phyloP scores from a whole-genome alignment of 2,888 invertebrate species.

The Cacoxenus indagator region DNA sequence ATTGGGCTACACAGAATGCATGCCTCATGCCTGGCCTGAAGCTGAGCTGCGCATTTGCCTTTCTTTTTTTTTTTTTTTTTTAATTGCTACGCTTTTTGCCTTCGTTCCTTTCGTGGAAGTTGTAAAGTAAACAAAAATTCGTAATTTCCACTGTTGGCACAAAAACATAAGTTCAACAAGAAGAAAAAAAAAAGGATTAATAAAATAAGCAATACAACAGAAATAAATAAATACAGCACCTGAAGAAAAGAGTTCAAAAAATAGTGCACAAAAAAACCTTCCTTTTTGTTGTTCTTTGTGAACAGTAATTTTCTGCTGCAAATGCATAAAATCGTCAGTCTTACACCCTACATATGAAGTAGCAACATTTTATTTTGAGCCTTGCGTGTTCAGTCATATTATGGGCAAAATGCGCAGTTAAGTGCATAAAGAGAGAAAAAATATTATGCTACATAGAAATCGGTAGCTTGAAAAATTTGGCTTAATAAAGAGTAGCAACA shows the following conservation, averaged over 20 bases:
- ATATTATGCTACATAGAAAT: too few species aligned
- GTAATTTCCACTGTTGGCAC: constrained; percentile 52
- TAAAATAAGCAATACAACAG: background rate
- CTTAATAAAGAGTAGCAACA: too few species aligned
- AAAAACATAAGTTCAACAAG: background rate
- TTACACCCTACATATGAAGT: background rate
- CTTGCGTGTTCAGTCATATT: too few species aligned
- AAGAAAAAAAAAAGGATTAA: background rate
- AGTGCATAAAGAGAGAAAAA: too few species aligned
- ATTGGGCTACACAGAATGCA: too few species aligned
- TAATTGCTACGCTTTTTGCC: constrained; percentile 21
- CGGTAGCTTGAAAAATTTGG: too few species aligned
- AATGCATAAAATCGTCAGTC: constrained; percentile 47
- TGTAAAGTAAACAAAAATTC: constrained; percentile 61
- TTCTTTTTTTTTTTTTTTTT: background rate
- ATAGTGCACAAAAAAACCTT: constrained; percentile 39
- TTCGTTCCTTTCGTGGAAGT: constrained; percentile 37
- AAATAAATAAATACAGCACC: background rate
- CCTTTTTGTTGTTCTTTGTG: constrained; percentile 44
- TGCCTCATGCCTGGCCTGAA: too few species aligned
- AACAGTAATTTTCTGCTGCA: constrained; percentile 60
- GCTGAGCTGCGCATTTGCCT: too few species aligned
- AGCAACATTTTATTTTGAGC: background rate
- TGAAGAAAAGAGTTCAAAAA: background rate
- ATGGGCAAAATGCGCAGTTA: too few species aligned